Base-by-base conservation (phyloP, 2,888 invertebrate genomes). In the Dasysyrphus tricinctus region DNA sequence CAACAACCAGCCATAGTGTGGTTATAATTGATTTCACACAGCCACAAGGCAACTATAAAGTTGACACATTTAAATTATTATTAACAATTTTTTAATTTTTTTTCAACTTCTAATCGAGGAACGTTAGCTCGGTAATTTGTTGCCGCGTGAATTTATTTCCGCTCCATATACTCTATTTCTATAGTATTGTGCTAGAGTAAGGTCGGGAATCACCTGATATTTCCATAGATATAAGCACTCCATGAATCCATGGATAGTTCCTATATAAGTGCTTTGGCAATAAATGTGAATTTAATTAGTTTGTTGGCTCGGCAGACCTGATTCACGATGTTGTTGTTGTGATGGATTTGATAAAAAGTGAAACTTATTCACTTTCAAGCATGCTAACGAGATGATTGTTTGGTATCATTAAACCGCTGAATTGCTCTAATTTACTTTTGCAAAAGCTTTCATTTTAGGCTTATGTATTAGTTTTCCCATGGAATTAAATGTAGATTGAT, bases 1-100 rank as follows among this genome's bases (percentile, higher is more conserved):
- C 73, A 59, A 56, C 73, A 59, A 32, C 37, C 61, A 51, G 7
- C 42, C 5, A 12, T 1, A 16, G 76, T 76, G 84, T 24, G 72
- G 67, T 86, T 82, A 29, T 86, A 86, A 86, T 86, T 86, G 86
- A 86, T 86, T 86, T 86, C 78, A 81, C 81, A 81, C 81, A 86
- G 78, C n/a, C 47, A 16, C 81, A 85, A 65, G 69, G 67, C 78
- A 75, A 72, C 74, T 78, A 44, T 44, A 14, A 74, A 78, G 81
- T 86, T 86, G 86, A 86, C 86, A 86, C 86, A 86, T 86, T 86
- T 78, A 86, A 86, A 78, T 86, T 75, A 78, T 86, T 80, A 80
- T 67, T 67, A 49, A 67, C 37, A 34, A 32, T 39, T 57, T 51
- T 82, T 72, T n/a, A 34, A 32, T 39, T 57, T 59, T 54, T 69